Evolutionary conservation across 2,888 invertebrate species (phyloP).

Genomic region (Drosophila anomelani): DNA sequence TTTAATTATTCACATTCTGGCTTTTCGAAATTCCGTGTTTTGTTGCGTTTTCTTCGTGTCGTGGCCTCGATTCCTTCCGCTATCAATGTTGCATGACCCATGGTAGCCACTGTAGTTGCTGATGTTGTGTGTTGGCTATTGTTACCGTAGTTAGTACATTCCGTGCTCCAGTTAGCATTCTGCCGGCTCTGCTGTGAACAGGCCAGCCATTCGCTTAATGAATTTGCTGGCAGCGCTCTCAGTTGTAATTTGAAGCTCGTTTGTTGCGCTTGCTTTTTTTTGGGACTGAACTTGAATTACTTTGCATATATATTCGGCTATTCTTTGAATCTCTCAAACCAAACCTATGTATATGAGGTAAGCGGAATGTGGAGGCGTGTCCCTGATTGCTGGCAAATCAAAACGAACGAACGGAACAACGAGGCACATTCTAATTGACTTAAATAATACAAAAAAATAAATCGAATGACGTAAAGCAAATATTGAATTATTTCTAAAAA

Average conservation of each 20-base stretch:
- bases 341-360: slow-evolving; percentile 49
- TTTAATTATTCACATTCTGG: slow-evolving; percentile 50
- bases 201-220: slow-evolving; percentile 60
- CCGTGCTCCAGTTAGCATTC: slow-evolving; percentile 73
- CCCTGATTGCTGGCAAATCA: slow-evolving; percentile 54
- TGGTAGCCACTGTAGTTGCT: slow-evolving; percentile 26
- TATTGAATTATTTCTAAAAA: slow-evolving; percentile 21
- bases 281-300: slow-evolving; percentile 71
- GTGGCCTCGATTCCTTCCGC: slow-evolving; percentile 48
- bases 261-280: slow-evolving; percentile 67
- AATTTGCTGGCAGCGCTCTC: slow-evolving; percentile 62
- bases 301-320: slow-evolving; percentile 23
- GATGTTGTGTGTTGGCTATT: slow-evolving; percentile 13
- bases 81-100: slow-evolving; percentile 67
- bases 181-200: slow-evolving; percentile 37
- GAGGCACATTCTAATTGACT: slow-evolving; percentile 47
- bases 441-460: slow-evolving; percentile 25
- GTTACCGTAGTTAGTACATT: slow-evolving; percentile 42
- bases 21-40: slow-evolving; percentile 44
- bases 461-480: slow-evolving; percentile 26
- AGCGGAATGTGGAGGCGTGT: slow-evolving; percentile 34
- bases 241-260: slow-evolving; percentile 81
- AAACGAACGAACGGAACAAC: slow-evolving; percentile 41
- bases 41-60: slow-evolving; percentile 40
- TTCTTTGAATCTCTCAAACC: slow-evolving; percentile 42